phyloP scores from a whole-genome alignment of 1,140 invertebrate species.

The Chlorops oryzae region DNA sequence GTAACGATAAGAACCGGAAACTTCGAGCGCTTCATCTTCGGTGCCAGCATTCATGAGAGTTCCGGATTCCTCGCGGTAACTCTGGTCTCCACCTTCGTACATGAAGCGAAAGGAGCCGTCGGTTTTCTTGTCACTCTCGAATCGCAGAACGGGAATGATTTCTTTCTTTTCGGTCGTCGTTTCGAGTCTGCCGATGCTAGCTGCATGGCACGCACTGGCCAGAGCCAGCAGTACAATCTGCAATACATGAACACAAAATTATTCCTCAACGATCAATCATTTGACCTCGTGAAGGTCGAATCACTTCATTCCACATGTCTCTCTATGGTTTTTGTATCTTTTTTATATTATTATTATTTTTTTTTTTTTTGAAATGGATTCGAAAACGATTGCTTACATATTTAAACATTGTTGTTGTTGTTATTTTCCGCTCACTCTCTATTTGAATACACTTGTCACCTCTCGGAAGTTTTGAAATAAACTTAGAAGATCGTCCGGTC shows the following conservation, averaged over 20 bases:
- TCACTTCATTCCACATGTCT: too few species aligned
- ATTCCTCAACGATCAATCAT: too few species aligned
- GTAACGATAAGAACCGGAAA: constrained; percentile 53
- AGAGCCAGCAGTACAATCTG: constrained; percentile 13
- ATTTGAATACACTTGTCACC: too few species aligned
- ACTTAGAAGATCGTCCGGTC: too few species aligned
- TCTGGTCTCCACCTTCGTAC: constrained; percentile 36
- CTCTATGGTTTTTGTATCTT: too few species aligned
- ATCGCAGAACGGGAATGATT: constrained; percentile 30
- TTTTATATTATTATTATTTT: too few species aligned
- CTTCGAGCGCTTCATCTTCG: constrained; percentile 28
- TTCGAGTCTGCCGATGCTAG: constrained; percentile 11
- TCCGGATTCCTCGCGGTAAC: constrained; percentile 38
- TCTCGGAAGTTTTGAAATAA: too few species aligned
- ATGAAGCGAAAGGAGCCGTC: constrained; percentile 41
- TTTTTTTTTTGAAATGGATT: too few species aligned
- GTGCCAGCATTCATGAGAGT: constrained; percentile 19
- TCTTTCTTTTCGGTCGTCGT: constrained; percentile 11
- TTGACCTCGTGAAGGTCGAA: too few species aligned
- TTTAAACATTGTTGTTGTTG: too few species aligned
- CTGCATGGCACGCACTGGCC: constrained; percentile 5
- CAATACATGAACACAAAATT: constrained; percentile 1
- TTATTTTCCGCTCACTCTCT: too few species aligned
- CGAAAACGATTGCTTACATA: too few species aligned
- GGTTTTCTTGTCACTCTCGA: constrained; percentile 25